Percentiles rank a stretch among this genome's conserved stretches.
These are phyloP conservation scores for Onychomys arenicola DNA, from an alignment of 2,797 vertebrate genomes.

Conservation along the genomic window DNA sequence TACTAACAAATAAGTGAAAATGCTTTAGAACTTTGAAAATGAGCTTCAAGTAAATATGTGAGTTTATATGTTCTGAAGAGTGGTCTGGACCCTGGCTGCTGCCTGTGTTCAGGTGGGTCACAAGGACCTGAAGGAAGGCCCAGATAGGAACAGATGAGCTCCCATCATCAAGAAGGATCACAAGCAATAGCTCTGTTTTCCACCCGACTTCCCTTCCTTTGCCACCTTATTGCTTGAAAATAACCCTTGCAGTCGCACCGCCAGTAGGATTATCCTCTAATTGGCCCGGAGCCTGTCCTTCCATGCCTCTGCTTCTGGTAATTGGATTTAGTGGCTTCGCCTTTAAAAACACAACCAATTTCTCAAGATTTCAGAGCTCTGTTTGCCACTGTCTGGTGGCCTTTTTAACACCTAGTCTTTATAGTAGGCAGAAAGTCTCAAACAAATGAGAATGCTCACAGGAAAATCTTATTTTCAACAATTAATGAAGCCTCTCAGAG, in stretches of 20 bases:
- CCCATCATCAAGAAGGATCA: not conserved
- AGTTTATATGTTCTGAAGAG: not conserved
- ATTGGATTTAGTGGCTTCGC: not conserved
- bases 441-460: not conserved
- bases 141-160: not conserved
- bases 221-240: not conserved
- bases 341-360: not conserved
- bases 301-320: not conserved
- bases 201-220: not conserved
- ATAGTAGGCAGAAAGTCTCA: slow-evolving; percentile 35
- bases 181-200: not conserved
- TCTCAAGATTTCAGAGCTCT: not conserved
- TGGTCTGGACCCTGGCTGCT: not conserved
- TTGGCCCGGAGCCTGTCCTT: not conserved
- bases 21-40: not conserved
- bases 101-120: not conserved
- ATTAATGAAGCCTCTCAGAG: slow-evolving; percentile 24
- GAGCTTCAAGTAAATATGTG: not conserved
- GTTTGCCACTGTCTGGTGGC: not conserved
- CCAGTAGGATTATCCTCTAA: not conserved
- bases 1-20: not conserved
- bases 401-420: slow-evolving; percentile 37
- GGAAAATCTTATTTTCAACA: slow-evolving; percentile 36
- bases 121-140: not conserved
- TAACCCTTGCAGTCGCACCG: not conserved